These are phyloP conservation scores for Macropis europaea DNA, from an alignment of 2,888 invertebrate genomes.

Conservation along the genomic window DNA sequence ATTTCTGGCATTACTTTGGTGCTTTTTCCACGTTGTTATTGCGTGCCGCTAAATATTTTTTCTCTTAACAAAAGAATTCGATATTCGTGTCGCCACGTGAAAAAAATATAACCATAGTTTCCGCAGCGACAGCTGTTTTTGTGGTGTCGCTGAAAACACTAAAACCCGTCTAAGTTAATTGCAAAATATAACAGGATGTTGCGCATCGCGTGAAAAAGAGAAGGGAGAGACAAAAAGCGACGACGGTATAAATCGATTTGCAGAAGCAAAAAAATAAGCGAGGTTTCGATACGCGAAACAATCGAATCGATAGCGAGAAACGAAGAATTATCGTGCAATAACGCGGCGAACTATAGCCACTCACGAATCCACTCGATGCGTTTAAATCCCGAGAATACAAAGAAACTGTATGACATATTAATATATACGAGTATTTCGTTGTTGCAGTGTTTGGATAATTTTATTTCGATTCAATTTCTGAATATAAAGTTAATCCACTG, in stretches of 20 bases:
- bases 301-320: slow-evolving; percentile 1
- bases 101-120: neutral
- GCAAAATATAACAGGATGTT: neutral
- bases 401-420: too few relatives aligned
- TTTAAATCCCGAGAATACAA: slow-evolving; percentile 4
- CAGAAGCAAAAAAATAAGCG: neutral
- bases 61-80: slow-evolving; percentile 4
- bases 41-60: slow-evolving; percentile 15
- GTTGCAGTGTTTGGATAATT: too few relatives aligned
- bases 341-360: neutral
- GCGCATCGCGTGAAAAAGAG: neutral
- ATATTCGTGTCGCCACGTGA: neutral
- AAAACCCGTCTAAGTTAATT: neutral
- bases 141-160: neutral
- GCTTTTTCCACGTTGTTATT: neutral
- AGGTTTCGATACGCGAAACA: neutral
- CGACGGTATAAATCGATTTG: neutral
- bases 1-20: neutral
- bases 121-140: neutral
- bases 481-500: too few relatives aligned
- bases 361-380: neutral
- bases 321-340: slow-evolving; percentile 6
- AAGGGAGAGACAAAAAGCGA: neutral
- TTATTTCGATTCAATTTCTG: too few relatives aligned
- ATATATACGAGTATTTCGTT: too few relatives aligned